phyloP scores from a whole-genome alignment of 2,888 invertebrate genomes.

The Leptinotarsa haldemani region DNA sequence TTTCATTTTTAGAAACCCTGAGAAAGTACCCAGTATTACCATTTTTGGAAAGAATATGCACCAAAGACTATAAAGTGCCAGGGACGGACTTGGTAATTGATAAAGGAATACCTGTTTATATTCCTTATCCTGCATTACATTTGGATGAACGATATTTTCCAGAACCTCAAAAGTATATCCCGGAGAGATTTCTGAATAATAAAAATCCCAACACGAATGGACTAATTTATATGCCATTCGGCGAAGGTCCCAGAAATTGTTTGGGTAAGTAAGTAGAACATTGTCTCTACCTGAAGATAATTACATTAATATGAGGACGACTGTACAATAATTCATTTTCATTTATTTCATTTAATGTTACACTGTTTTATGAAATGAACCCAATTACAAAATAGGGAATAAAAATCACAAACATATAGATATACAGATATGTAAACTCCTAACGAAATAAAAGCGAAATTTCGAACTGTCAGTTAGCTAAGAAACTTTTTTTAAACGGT shows the following conservation, averaged over 20 bases:
- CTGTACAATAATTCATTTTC: too few relatives aligned
- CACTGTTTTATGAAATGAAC: too few relatives aligned
- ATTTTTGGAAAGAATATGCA: constrained; percentile 56
- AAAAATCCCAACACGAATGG: constrained; percentile 45
- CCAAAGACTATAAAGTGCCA: constrained; percentile 54
- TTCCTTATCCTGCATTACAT: constrained; percentile 55
- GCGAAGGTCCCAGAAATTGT: constrained; percentile 55
- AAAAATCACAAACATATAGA: too few relatives aligned
- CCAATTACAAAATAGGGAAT: too few relatives aligned
- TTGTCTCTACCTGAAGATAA: too few relatives aligned
- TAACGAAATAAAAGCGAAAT: too few relatives aligned
- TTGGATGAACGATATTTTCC: constrained; percentile 55
- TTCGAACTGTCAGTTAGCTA: too few relatives aligned
- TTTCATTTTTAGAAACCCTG: constrained; percentile 61
- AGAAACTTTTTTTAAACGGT: too few relatives aligned
- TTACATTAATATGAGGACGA: too few relatives aligned
- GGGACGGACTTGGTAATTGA: constrained; percentile 55
- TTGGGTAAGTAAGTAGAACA: constrained; percentile 53
- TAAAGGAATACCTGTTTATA: constrained; percentile 59
- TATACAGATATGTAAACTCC: too few relatives aligned
- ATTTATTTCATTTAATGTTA: too few relatives aligned
- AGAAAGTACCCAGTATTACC: constrained; percentile 63
- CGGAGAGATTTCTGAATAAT: constrained; percentile 53
- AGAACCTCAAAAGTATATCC: constrained; percentile 53
- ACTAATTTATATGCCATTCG: constrained; percentile 54